Percentiles rank a stretch among this genome's conserved stretches.
phyloP scores from a whole-genome alignment of 2,797 vertebrate genomes.

The Protonibea diacanthus region DNA sequence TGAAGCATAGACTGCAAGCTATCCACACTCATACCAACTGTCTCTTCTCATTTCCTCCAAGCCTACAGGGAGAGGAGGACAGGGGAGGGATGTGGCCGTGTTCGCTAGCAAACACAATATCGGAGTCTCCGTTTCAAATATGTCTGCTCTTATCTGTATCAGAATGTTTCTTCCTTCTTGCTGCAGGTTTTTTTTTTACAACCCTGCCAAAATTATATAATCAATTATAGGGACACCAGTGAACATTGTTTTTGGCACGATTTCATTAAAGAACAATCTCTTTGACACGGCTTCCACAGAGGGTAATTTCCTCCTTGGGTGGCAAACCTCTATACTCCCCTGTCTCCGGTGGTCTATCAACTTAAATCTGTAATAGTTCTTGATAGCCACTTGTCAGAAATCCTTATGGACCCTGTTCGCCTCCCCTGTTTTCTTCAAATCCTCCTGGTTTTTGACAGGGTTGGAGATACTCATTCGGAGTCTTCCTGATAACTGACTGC shows the following conservation, averaged over 20 bases:
- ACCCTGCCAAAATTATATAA: slow-evolving; percentile 61
- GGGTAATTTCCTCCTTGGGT: slow-evolving; percentile 62
- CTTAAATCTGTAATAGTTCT: slow-evolving; percentile 68
- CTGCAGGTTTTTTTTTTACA: slow-evolving; percentile 43
- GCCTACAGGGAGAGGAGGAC: slow-evolving; percentile 27
- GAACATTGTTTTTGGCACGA: slow-evolving; percentile 71
- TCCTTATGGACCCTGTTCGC: slow-evolving; percentile 50
- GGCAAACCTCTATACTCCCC: slow-evolving; percentile 38
- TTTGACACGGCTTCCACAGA: slow-evolving; percentile 66
- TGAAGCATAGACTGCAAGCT: slow-evolving; percentile 7
- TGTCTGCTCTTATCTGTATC: slow-evolving; percentile 62
- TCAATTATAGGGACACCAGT: slow-evolving; percentile 61
- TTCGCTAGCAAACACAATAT: slow-evolving; percentile 58
- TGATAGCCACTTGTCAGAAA: slow-evolving; percentile 78
- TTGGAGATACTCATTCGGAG: slow-evolving; percentile 24
- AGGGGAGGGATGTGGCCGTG: slow-evolving; percentile 23
- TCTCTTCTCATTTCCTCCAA: slow-evolving; percentile 50
- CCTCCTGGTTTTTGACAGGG: slow-evolving; percentile 47
- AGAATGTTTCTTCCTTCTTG: slow-evolving; percentile 34
- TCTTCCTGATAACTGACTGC: slow-evolving; percentile 18
- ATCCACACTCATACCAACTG: slow-evolving; percentile 18
- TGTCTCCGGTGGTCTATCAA: slow-evolving; percentile 48
- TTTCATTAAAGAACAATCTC: slow-evolving; percentile 77
- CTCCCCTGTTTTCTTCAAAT: slow-evolving; percentile 39
- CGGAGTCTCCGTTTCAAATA: slow-evolving; percentile 45